Percentiles rank a stretch among this genome's conserved stretches.
phyloP scores from a whole-genome alignment of 2,797 vertebrate species.

The Sarcophilus harrisii region DNA sequence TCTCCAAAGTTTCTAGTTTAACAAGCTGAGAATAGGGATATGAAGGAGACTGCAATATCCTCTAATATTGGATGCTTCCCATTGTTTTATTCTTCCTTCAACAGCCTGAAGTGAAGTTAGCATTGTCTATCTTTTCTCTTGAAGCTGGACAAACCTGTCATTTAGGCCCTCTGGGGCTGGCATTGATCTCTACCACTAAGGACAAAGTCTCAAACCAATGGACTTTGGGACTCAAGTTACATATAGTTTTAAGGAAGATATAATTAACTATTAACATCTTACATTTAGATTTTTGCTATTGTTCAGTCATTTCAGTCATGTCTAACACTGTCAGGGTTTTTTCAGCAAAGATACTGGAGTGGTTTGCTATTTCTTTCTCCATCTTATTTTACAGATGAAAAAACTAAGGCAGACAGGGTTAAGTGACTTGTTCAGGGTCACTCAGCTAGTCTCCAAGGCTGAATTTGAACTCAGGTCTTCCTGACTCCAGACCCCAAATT shows the following conservation, averaged over 20 bases:
- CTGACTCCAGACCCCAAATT: neutral
- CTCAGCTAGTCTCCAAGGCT: neutral
- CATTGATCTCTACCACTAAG: neutral
- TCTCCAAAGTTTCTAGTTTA: neutral
- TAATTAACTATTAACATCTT: neutral
- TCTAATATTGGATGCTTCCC: neutral
- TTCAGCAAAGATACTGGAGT: neutral
- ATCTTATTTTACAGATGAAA: neutral
- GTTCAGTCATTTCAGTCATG: neutral
- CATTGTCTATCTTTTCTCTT: neutral
- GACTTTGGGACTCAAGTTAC: neutral
- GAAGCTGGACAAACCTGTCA: neutral
- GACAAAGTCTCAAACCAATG: neutral
- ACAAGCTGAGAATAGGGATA: neutral
- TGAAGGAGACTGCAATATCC: neutral
- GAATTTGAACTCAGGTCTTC: neutral
- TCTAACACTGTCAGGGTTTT: neutral
- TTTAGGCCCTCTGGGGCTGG: neutral
- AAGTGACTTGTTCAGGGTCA: neutral
- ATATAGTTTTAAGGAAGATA: neutral
- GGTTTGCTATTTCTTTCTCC: neutral
- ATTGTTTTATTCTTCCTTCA: neutral
- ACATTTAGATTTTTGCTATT: neutral
- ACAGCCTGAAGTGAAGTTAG: neutral
- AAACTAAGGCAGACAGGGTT: neutral